Evolutionary conservation across 2,888 invertebrate genomes (phyloP), one percentile per base, ranked within the genome.

Genomic region (Archaeoteleia sp.): DNA sequence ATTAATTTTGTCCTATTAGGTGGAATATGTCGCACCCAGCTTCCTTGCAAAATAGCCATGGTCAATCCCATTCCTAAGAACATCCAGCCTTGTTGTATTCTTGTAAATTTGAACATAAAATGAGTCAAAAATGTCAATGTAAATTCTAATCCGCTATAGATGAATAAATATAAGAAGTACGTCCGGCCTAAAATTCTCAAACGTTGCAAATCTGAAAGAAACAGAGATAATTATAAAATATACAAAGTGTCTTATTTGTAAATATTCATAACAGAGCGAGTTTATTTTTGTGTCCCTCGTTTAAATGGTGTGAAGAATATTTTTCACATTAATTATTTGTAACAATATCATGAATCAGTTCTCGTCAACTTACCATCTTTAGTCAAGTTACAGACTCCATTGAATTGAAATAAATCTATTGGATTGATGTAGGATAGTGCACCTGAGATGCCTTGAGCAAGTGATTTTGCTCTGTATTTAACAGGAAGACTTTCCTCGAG

Each of bases 41-140:
- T 91, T 32, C 97, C 97, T 88, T 97, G 97, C 49, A 96, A 88
- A 35, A 92, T 74, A 9, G 96, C 94, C 98, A 99, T 99, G 58
- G 94, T 90, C 34, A 95, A 75, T 46, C 98, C 98, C 78, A 97
- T 95, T 53, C 93, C 93, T 77, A 97, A 90, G 85, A 98, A 99
- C 95, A 99, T 97, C 89, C 94, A 95, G 3, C 98, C 98, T 87
- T 99, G 98, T 85, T 97, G 94, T 93, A 97, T 95, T 37, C 97
- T 95, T 53, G 92, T 92, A 84, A 95, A 98, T 46, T 92, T 89
- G 84, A 98, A 97, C 29, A 93, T 90, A 78, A 95, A 92, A 87
- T 97, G 97, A 51, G 97, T 97, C 40, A 98, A 88, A 87, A 99
- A 99, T 49, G 98, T 97, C 25, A 99, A 88, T 0, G 98, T 98